Conservation (phyloP, 2,113 vertebrate genomes). For the Panthera uncia region DNA sequence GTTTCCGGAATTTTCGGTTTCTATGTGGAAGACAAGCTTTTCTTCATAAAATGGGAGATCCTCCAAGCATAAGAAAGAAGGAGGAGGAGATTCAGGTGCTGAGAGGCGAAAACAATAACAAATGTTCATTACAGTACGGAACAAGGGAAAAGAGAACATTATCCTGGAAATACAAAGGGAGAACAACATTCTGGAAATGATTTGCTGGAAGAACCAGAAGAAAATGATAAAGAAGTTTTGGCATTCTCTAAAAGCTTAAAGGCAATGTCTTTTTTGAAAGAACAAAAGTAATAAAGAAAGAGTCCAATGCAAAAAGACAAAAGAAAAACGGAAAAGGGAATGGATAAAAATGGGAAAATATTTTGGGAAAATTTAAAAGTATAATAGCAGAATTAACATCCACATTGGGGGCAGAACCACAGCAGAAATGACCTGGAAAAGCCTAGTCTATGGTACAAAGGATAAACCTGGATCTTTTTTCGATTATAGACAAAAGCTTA, state of each 20-base stretch:
- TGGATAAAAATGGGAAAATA: neutral
- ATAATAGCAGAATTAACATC: neutral
- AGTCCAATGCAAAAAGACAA: neutral
- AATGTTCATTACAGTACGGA: neutral
- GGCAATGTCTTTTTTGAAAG: neutral
- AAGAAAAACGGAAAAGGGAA: neutral
- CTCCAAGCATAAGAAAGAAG: neutral
- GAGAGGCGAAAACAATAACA: neutral
- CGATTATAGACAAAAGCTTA: neutral
- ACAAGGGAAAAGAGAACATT: neutral
- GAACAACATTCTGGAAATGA: neutral
- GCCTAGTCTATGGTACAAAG: neutral
- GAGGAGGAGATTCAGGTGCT: neutral
- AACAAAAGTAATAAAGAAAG: conserved; percentile 9
- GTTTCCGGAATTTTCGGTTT: neutral
- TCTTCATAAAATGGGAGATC: neutral
- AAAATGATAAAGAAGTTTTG: conserved; percentile 1
- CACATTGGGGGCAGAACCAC: neutral
- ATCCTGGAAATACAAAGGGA: neutral
- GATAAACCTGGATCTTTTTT: neutral
- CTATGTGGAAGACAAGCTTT: neutral
- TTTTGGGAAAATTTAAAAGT: conserved; percentile 12
- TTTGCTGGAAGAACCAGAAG: neutral
- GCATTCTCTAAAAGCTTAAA: conserved; percentile 18
- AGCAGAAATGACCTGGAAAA: neutral